Base-by-base conservation (phyloP, 64 coral and sea anemone genomes). In the Pachyseris speciosa region DNA sequence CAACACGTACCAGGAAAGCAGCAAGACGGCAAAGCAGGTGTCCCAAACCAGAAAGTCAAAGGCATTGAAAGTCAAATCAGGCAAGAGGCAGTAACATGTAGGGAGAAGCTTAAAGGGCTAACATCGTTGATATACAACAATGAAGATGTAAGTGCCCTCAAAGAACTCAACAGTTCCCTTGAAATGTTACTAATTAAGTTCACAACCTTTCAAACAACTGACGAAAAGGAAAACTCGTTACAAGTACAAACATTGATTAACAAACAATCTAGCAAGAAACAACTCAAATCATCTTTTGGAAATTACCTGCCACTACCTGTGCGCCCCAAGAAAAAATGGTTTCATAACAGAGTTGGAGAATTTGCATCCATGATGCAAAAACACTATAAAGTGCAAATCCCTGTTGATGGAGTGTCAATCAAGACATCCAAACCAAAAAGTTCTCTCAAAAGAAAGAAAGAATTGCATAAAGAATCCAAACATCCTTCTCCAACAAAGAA, bases 291-390 rank as follows among this genome's bases (percentile, higher is more conserved):
- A 51, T 64, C 78, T 39, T 9, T 11, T 20, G 50, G 49, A 45
- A 78, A 72, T 29, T 87, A 94, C 64, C 72, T 94, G 42, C 65
- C 91, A 71, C 66, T 94, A 71, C 92, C 92, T 73, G 67, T 94
- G 53, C 84, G 66, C 25, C 84, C 73, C 64, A 94, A 87, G 75
- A 94, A 83, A 88, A 94, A 88, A 10, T 2, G 68, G 22, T 88
- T 83, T 57, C 40, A 67, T 49, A 88, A 74, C 41, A 71, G 92
- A 74, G 67, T 88, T 73, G 92, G 75, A 74, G 92, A 16, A 84
- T 83, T 83, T 94, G 84, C 76, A 70, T 88, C 92, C 31, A 94
- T 80, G 83, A 88, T 84, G 92, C 85, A 88, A 80, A 94, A 84
- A 25, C 92, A 94, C 69, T 76, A 92, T 34, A 85, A 44, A 64